phyloP scores from a whole-genome alignment of 92 coral and sea anemone species.

The Metridium senile region DNA sequence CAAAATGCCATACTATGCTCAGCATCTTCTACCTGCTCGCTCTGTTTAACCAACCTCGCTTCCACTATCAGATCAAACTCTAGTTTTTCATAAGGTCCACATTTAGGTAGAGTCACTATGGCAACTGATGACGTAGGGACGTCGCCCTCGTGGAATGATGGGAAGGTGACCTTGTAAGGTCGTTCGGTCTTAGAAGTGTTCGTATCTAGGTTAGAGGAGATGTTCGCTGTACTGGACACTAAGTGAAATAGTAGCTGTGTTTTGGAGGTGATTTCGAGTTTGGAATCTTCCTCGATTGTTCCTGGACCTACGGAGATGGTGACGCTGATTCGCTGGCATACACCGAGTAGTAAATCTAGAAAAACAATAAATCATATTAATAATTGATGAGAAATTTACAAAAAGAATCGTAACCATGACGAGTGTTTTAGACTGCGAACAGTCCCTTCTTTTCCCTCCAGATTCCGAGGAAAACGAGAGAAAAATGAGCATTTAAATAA shows the following conservation, averaged over 20 bases:
- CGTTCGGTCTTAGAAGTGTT: constrained; percentile 49
- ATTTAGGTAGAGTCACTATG: constrained; percentile 70
- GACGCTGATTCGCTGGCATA: constrained; percentile 64
- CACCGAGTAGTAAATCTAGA: constrained; percentile 78
- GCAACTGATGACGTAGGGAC: constrained; percentile 61
- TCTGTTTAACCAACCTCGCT: constrained; percentile 72
- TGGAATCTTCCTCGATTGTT: constrained; percentile 77
- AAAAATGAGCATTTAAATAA: too few relatives aligned
- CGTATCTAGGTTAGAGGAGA: constrained; percentile 73
- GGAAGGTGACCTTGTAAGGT: constrained; percentile 55
- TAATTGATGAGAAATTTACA: not conserved
- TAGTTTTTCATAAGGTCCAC: constrained; percentile 76
- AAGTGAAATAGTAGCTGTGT: constrained; percentile 70
- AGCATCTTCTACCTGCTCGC: constrained; percentile 55
- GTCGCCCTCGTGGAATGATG: constrained; percentile 49
- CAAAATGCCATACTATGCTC: constrained; percentile 60
- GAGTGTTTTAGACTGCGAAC: too few relatives aligned
- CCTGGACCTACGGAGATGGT: constrained; percentile 90
- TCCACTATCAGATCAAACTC: constrained; percentile 62
- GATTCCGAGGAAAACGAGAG: too few relatives aligned
- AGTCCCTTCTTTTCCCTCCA: too few relatives aligned
- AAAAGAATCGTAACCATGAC: not conserved
- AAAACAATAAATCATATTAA: not conserved
- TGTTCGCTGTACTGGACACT: constrained; percentile 59
- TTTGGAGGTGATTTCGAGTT: constrained; percentile 70